Evolutionary conservation across 2,113 vertebrate species (phyloP).

Genomic region (Stercorarius parasiticus): DNA sequence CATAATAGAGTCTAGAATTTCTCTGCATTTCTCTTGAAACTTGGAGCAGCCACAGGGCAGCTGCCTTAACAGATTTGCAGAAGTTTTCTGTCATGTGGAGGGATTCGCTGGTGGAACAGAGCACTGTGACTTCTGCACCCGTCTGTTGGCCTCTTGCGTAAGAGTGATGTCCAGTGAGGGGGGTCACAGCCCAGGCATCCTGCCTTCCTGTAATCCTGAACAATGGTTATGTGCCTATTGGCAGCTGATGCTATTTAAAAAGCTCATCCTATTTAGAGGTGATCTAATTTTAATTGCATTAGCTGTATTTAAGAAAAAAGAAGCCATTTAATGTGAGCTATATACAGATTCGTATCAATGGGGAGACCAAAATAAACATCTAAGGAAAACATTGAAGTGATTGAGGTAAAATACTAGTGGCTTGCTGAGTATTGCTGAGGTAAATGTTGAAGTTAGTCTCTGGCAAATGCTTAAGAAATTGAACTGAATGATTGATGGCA

Average conservation of each 20-base stretch:
- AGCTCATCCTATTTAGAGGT: slow-evolving; percentile 47
- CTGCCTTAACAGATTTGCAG: not conserved
- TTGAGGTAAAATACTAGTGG: not conserved
- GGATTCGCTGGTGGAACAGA: not conserved
- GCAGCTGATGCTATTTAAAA: slow-evolving; percentile 56
- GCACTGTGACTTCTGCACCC: not conserved
- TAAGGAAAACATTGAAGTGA: slow-evolving; percentile 4
- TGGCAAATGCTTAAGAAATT: not conserved
- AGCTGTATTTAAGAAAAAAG: slow-evolving; percentile 53
- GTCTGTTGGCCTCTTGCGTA: not conserved
- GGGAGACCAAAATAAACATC: slow-evolving; percentile 29
- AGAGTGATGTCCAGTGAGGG: not conserved
- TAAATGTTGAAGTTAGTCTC: not conserved
- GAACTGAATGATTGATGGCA: not conserved
- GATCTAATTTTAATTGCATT: slow-evolving; percentile 68
- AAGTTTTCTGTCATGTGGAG: not conserved
- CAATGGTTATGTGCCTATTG: not conserved
- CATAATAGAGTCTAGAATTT: not conserved
- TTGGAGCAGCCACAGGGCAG: not conserved
- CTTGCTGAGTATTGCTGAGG: not conserved
- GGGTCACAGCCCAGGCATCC: slow-evolving; percentile 36
- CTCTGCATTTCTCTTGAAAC: not conserved
- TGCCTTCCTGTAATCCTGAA: slow-evolving; percentile 57
- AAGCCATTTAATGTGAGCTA: slow-evolving; percentile 9
- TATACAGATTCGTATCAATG: not conserved